These are phyloP conservation scores for Pseudorhombus dupliciocellatus DNA, from an alignment of 2,113 vertebrate genomes.

Conservation along the genomic window DNA sequence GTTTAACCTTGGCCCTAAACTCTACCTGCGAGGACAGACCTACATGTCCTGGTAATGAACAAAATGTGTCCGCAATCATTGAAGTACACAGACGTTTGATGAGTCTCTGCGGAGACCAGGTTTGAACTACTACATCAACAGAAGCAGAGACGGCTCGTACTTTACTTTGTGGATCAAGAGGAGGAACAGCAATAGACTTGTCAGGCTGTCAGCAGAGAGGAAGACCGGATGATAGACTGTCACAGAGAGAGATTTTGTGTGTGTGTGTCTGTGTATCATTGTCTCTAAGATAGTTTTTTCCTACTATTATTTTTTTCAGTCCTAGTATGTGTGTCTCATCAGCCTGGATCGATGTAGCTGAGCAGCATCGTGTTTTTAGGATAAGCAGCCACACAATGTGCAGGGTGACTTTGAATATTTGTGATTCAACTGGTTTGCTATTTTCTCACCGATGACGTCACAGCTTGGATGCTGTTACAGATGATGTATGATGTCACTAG, in stretches of 20 bases:
- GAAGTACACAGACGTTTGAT: background rate
- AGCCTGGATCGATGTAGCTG: constrained; percentile 40
- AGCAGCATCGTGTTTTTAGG: constrained; percentile 26
- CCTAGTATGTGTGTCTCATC: constrained; percentile 15
- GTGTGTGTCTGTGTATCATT: background rate
- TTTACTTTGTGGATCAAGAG: constrained; percentile 24
- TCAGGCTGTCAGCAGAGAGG: constrained; percentile 18
- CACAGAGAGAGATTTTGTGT: background rate
- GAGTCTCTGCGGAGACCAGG: constrained; percentile 8
- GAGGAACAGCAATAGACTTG: background rate
- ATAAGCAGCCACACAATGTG: background rate
- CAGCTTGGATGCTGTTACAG: too few species aligned
- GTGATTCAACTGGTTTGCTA: too few species aligned
- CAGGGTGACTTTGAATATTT: too few species aligned
- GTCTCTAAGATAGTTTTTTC: constrained; percentile 11
- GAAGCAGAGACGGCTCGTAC: background rate
- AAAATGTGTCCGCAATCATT: background rate
- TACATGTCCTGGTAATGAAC: too few species aligned
- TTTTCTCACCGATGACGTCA: background rate
- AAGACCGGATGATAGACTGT: constrained; percentile 21
- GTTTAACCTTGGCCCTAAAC: too few species aligned
- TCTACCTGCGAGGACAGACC: too few species aligned
- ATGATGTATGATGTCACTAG: too few species aligned
- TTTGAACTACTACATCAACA: constrained; percentile 14
- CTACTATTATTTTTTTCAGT: too few species aligned